Percentiles rank a stretch among this genome's conserved stretches.
phyloP scores from a whole-genome alignment of 2,113 vertebrate genomes.

The Charadrius vociferus region DNA sequence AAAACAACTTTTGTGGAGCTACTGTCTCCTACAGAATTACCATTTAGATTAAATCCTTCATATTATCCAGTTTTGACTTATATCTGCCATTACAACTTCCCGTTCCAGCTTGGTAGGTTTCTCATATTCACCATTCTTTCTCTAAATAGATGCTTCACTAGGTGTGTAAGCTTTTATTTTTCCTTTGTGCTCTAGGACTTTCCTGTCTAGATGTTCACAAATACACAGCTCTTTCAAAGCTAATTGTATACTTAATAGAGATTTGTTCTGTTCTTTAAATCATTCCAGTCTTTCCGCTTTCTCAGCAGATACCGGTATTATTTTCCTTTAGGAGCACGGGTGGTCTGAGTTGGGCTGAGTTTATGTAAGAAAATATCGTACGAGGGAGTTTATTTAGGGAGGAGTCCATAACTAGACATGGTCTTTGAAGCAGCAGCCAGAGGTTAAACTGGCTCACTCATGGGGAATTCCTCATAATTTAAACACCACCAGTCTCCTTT shows the following conservation, averaged over 20 bases:
- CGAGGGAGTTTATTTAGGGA: background rate
- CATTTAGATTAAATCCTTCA: background rate
- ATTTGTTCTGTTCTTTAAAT: background rate
- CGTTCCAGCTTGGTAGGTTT: constrained; percentile 11
- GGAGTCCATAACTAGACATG: background rate
- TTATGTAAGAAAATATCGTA: background rate
- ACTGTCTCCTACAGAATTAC: background rate
- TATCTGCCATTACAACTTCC: background rate
- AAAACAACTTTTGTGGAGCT: background rate
- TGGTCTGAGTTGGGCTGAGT: constrained; percentile 2
- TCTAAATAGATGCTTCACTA: background rate
- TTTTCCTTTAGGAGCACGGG: background rate
- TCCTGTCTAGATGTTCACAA: background rate
- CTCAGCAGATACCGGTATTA: background rate
- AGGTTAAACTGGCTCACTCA: background rate
- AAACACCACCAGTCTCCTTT: background rate
- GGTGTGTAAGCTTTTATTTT: background rate
- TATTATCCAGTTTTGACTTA: background rate
- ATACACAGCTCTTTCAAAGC: background rate
- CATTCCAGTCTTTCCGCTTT: constrained; percentile 42
- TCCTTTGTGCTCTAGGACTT: background rate
- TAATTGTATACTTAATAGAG: background rate
- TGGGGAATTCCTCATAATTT: background rate
- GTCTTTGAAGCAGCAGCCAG: constrained; percentile 30
- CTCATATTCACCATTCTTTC: background rate